Base-by-base conservation (phyloP, 2,888 invertebrate species). In the Byasa hedistus region DNA sequence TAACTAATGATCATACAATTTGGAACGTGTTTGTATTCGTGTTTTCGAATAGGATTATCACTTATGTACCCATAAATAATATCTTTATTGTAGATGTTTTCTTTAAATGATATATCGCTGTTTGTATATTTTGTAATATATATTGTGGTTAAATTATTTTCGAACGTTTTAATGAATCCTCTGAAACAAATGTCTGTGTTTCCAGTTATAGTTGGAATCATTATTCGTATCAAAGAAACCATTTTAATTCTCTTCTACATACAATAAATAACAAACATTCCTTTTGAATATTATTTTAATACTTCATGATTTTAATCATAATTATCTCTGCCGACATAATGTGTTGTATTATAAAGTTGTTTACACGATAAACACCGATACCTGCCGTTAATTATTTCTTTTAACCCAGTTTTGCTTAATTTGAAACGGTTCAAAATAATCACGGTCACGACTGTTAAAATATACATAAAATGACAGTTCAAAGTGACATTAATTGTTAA, bases 51-150 rank as follows among this genome's bases (percentile, higher is more conserved):
- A 58, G 70, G 19, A 54, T 61, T 65, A 21, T 73, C 65, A 27
- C 78, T 78, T 66, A 70, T 78, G 51, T 76, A 81, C 51, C 87
- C 90, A 69, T 78, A 79, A 61, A 90, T 77, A 67, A 73, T 63
- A 65, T 74, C 68, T 15, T 68, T 22, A 36, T 68, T 44, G 63
- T 64, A 59, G 65, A 68, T 71, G 64, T 74, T 70, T 52, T 73
- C 69, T 27, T 70, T 32, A 58, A 78, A 66, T 36, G 74, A 19
- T 32, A 73, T 70, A 36, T 64, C 62, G 64, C 71, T 74, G 19
- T 70, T 64, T 36, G 75, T 71, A 69, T 72, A 83, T 72, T 80
- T 79, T 36, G 85, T 85, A 15, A 90, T 75, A 66, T 75, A 88
- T 68, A 91, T 78, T 24, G 80, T 78, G 59, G 76, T 67, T 68